Evolutionary conservation across 1,140 invertebrate species (phyloP), one percentile per base, ranked within the genome.

Genomic region (Delia radicum): DNA sequence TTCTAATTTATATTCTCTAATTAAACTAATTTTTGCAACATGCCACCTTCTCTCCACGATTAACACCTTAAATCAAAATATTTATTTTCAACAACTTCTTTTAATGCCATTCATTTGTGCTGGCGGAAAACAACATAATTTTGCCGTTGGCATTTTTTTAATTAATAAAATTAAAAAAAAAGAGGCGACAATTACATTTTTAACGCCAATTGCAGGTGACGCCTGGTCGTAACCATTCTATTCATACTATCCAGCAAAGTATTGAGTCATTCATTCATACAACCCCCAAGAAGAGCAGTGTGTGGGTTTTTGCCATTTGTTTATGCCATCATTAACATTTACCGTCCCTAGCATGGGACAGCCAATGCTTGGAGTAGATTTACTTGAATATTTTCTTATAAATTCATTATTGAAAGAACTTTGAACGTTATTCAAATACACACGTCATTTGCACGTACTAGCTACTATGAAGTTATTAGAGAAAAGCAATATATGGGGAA

Each of bases 151-250:
- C 71, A 46, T 61, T 73, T 46, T 73, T 73, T 73, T 73, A 73
- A 73, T 73, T 73, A 73, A 73, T 73, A 73, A 42, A 73, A 67
- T 67, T 73, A 69, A 69, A 69, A 55, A 55, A 13, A 55, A 55
- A n/a, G 48, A 73, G 37, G 37, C 71, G 71, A 73, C 65, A 69
- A 69, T 69, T 48, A 73, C 48, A 48, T 46, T 73, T 73, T 42
- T 73, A 46, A 73, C 42, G 71, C 71, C 37, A 73, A 73, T 73
- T 61, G 71, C 71, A 73, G 71, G 71, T 73, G 71, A 73, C 71
- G 71, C 71, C 71, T 73, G 48, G 37, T 73, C 65, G 65, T 33
- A 33, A 15, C 15, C 24, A 63, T 63, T 63, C 21, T 26, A n/a
- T 18, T 6, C 65, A 24, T 21, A 69, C 65, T n/a, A n/a, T 21